Base-by-base conservation (phyloP, 2,113 vertebrate genomes). In the Phasianus colchicus region DNA sequence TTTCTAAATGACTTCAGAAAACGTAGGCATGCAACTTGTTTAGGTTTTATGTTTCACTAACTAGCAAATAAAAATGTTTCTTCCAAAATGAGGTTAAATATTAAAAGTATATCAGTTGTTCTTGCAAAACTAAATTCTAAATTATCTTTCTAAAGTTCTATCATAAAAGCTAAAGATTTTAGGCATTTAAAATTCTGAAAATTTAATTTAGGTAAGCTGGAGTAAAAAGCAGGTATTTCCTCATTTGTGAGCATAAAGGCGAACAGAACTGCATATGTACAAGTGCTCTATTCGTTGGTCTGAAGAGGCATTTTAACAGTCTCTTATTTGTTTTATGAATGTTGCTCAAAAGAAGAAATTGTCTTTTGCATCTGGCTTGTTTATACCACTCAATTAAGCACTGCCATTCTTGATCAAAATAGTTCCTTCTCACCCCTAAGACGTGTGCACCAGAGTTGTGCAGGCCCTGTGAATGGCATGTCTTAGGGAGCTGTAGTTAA, bases 401-500 rank as follows among this genome's bases (percentile, higher is more conserved):
- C 27, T 24, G 83, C 32, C 36, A 22, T 66, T 76, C 40, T 52
- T 72, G 20, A 38, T 66, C 17, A 3, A 7, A n/a, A 66, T 27
- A 90, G 69, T 89, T 85, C 40, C 22, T 47, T 66, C n/a, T 38
- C 4, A 0, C 3, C 22, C 2, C 1, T 14, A 30, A 82, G 54
- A 63, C 34, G 29, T 57, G 22, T 61, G 32, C 55, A 30, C 13
- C 52, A 36, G 30, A 9, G 47, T 61, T 52, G 48, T 43, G 61
- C 57, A 47, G 29, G 25, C 38, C 40, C 7, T n/a, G 63, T 47
- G 63, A 61, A 45, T 89, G 64, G 70, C 80, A 25, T 20, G 5
- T 65, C 27, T 83, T 5, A 4, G 43, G 40, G n/a, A 54, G 16
- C 7, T 0, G 0, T 25, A 29, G 16, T 63, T 86, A 82, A 50